Conservation (phyloP, 1,140 invertebrate genomes). For the Diabrotica undecimpunctata region DNA sequence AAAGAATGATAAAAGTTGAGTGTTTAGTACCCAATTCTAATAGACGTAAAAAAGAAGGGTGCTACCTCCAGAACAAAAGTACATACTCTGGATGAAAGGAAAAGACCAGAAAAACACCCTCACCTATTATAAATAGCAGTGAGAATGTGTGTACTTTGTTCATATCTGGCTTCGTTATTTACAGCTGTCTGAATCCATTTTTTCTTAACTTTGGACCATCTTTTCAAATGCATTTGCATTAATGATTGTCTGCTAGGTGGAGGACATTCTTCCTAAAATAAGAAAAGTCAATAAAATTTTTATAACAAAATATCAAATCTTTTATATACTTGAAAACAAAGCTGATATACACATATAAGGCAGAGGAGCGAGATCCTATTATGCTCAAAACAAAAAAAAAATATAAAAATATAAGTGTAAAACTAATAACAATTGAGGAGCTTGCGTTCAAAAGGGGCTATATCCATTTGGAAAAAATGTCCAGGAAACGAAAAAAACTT, state of each 20-base stretch:
- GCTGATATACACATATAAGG: neutral
- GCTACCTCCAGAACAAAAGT: no score
- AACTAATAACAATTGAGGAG: no score
- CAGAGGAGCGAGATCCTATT: no score
- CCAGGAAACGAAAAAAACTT: no score
- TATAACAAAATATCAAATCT: neutral
- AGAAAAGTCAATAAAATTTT: conserved; percentile 17
- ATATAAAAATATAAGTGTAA: no score
- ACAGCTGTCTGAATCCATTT: conserved; percentile 63
- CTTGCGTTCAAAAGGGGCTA: no score
- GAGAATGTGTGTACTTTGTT: conserved; percentile 57
- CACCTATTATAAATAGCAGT: conserved; percentile 64
- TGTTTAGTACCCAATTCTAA: no score
- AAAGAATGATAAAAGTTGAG: no score
- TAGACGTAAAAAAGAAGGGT: no score
- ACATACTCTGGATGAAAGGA: no score
- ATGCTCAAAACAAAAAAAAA: no score
- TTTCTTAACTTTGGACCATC: conserved; percentile 60
- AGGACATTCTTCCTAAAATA: conserved; percentile 52
- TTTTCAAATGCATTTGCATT: conserved; percentile 54
- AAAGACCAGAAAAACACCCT: conserved; percentile 14
- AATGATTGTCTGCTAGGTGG: conserved; percentile 50
- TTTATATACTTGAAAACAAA: neutral
- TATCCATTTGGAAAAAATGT: no score
- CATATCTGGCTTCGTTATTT: conserved; percentile 62